These are phyloP conservation scores for Camponotus vicinus DNA, from an alignment of 1,140 invertebrate species.

Conservation along the genomic window DNA sequence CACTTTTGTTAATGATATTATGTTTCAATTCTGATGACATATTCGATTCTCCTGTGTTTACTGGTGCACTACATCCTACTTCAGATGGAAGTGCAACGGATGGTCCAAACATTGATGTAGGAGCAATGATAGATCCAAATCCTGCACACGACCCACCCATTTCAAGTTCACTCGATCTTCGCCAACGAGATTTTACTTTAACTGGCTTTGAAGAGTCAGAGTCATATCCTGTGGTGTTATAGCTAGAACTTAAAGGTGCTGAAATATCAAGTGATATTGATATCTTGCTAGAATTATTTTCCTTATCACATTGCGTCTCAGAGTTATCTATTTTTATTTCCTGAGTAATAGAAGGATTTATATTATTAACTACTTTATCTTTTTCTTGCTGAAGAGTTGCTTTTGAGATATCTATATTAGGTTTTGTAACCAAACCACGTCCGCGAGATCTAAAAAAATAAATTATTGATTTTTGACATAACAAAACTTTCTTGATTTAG, in stretches of 20 bases:
- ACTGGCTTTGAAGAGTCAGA: slow-evolving; percentile 89
- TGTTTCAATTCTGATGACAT: slow-evolving; percentile 37
- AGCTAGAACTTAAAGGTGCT: slow-evolving; percentile 69
- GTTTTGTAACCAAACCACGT: slow-evolving; percentile 83
- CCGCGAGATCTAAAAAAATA: slow-evolving; percentile 79
- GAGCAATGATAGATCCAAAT: slow-evolving; percentile 60
- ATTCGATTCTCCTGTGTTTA: slow-evolving; percentile 46
- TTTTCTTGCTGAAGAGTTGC: slow-evolving; percentile 74
- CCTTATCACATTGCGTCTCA: slow-evolving; percentile 79
- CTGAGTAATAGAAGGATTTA: slow-evolving; percentile 56
- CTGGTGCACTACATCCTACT: slow-evolving; percentile 75
- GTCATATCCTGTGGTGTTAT: slow-evolving; percentile 80
- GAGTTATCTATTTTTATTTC: slow-evolving; percentile 76
- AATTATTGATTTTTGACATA: slow-evolving; percentile 2
- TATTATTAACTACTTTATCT: slow-evolving; percentile 75
- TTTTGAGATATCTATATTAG: slow-evolving; percentile 79
- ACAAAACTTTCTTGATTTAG: neutral
- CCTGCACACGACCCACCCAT: slow-evolving; percentile 86
- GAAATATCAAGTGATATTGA: slow-evolving; percentile 71
- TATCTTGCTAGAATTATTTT: slow-evolving; percentile 77
- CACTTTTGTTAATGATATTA: slow-evolving; percentile 70
- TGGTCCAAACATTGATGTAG: slow-evolving; percentile 67
- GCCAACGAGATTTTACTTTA: slow-evolving; percentile 95
- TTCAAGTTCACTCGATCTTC: slow-evolving; percentile 93
- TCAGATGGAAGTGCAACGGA: slow-evolving; percentile 83